Percentiles rank a stretch among this genome's conserved stretches.
Conservation (phyloP, 2,113 vertebrate genomes). For the Pipra filicauda region DNA sequence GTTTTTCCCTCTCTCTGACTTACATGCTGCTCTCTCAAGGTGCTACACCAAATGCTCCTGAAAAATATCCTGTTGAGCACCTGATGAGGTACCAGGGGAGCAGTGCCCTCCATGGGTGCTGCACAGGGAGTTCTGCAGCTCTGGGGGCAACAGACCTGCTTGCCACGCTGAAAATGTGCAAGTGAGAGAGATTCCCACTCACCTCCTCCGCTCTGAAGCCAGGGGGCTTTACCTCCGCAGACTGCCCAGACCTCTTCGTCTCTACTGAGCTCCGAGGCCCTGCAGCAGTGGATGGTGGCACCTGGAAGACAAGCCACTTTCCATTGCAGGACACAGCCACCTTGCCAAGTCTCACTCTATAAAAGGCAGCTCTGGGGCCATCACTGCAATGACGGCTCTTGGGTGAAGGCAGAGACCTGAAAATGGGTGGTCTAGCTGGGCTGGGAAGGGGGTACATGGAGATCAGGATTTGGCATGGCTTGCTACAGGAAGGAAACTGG, state of each 20-base stretch:
- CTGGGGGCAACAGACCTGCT: not conserved
- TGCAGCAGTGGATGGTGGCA: not conserved
- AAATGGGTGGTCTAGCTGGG: not conserved
- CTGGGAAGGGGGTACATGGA: not conserved
- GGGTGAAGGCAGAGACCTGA: rapidly evolving
- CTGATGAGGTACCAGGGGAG: not conserved
- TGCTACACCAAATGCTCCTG: not conserved
- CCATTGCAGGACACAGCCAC: not conserved
- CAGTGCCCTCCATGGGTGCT: not conserved
- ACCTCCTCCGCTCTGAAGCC: not conserved
- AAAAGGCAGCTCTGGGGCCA: not conserved
- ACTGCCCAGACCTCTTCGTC: not conserved
- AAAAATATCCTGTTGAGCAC: not conserved
- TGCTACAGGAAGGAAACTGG: not conserved
- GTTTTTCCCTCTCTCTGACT: not conserved
- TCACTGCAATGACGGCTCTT: not conserved
- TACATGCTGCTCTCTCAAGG: not conserved
- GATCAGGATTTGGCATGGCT: no score
- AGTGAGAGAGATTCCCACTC: not conserved
- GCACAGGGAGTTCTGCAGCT: no score
- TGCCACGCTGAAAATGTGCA: rapidly evolving
- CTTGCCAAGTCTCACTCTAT: not conserved
- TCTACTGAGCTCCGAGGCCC: not conserved
- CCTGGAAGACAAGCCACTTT: conserved; percentile 11
- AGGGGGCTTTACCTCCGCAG: rapidly evolving